Base-by-base conservation (phyloP, 2,113 vertebrate species). In the Silurus glanis region DNA sequence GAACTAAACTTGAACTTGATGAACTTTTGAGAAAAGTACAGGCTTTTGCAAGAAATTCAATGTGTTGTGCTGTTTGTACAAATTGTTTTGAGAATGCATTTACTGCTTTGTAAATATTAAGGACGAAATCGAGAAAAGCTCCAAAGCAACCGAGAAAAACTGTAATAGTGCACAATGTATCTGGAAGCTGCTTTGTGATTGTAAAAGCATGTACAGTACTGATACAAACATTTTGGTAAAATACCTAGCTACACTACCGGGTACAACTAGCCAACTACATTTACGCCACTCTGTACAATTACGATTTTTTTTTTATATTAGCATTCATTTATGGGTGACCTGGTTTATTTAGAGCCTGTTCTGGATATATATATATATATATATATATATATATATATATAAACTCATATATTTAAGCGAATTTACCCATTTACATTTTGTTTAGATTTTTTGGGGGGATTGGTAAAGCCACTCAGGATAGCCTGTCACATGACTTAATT, bases 401-500 rank as follows among this genome's bases (percentile, higher is more conserved):
- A 37, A 37, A 37, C 37, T 37, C 2, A 37, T 66, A n/a, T 9
- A 66, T 25, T 47, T 71, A 16, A 37, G 5, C 23, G 2, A 37
- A 66, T 66, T 66, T 37, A 6, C 66, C 66, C 16, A 0, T 69
- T 13, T 37, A 28, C 25, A 69, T 66, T 66, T 66, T 25, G 62
- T n/a, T 66, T 66, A 4, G 17, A 19, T 72, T 49, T 49, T 16
- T 72, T 72, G 47, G 21, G 67, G 25, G 17, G 66, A 69, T 69
- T 16, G 16, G 66, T 45, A 9, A 21, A 49, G 17, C 17, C 45
- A 49, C 69, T 72, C 8, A 72, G 37, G 37, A 37, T 37, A 37
- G 37, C 1, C 17, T 76, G 71, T 64, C 83, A 76, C 16, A 19
- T 76, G 7, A 59, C 71, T 84, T 69, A 61, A 75, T 51, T 84